A percentile compares a stretch with the other conserved stretches of the same genome.
Evolutionary conservation across 2,888 invertebrate species (phyloP).

Genomic region (Cheilosia scutellata): DNA sequence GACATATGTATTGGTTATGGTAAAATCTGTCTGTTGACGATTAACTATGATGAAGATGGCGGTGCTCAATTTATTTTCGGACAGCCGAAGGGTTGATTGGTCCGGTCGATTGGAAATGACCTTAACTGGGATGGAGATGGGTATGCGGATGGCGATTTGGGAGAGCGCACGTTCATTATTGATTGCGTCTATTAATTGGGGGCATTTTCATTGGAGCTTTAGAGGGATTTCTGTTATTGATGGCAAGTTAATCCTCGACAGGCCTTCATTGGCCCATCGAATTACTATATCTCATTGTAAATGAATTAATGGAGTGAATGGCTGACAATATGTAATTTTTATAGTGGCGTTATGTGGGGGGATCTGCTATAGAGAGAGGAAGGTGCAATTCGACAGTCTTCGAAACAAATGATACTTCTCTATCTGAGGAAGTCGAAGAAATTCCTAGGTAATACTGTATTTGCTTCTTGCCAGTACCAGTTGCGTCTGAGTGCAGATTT

Average conservation of each 20-base stretch:
- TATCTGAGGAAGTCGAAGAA: too few relatives aligned
- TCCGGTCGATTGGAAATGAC: background rate
- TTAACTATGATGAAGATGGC: background rate
- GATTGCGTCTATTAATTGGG: slow-evolving; percentile 17
- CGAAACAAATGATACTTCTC: too few relatives aligned
- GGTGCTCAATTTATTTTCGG: background rate
- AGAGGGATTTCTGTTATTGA: slow-evolving; percentile 4
- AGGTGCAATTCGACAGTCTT: too few relatives aligned
- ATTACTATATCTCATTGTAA: background rate
- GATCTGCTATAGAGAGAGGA: too few relatives aligned
- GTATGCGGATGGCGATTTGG: background rate
- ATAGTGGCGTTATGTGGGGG: too few relatives aligned
- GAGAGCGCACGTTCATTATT: background rate
- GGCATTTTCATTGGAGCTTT: slow-evolving; percentile 7
- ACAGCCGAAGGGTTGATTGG: background rate
- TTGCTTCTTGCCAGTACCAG: too few relatives aligned
- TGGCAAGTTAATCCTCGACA: slow-evolving; percentile 1
- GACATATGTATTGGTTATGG: background rate
- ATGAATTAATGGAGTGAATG: too few relatives aligned
- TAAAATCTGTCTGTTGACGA: background rate
- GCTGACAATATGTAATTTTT: too few relatives aligned
- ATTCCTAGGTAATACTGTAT: too few relatives aligned
- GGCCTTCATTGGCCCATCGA: background rate
- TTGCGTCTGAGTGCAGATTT: too few relatives aligned
- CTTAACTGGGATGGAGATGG: background rate